Evolutionary conservation across 2,888 invertebrate species (phyloP).

Genomic region (Cyclophora albipunctata): DNA sequence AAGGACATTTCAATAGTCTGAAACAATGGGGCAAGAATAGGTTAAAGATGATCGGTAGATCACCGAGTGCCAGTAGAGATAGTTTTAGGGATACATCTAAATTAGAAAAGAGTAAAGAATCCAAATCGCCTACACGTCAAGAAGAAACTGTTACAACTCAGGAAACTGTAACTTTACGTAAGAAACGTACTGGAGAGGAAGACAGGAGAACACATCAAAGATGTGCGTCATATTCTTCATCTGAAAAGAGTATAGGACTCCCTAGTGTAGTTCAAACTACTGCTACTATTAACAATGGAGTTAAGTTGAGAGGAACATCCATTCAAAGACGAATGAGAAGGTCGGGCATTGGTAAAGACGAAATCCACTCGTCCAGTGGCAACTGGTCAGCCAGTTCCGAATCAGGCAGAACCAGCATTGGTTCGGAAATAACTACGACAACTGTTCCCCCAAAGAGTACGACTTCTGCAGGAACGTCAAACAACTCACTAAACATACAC

Average conservation of each 20-base stretch:
- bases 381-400: constrained; percentile 97
- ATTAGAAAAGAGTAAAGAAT: constrained; percentile 55
- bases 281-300: constrained; percentile 76
- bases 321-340: constrained; percentile 81
- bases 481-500: constrained; percentile 79
- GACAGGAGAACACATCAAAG: constrained; percentile 84
- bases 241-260: constrained; percentile 80
- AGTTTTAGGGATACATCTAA: constrained; percentile 58
- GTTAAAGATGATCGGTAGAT: constrained; percentile 82
- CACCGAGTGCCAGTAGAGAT: constrained; percentile 73
- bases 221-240: constrained; percentile 86
- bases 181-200: constrained; percentile 76
- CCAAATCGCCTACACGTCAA: constrained; percentile 50
- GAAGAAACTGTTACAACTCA: constrained; percentile 77
- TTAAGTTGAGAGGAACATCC: constrained; percentile 85
- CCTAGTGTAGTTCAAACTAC: constrained; percentile 71
- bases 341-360: constrained; percentile 81
- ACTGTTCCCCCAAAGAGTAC: constrained; percentile 83
- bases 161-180: constrained; percentile 79
- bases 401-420: constrained; percentile 89
- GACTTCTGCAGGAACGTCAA: constrained; percentile 80
- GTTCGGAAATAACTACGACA: constrained; percentile 84
- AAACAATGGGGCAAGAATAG: constrained; percentile 91
- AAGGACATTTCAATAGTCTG: constrained; percentile 85
- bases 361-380: constrained; percentile 92